These are phyloP conservation scores for Lasius platythorax DNA, from an alignment of 2,888 invertebrate species.

Conservation along the genomic window DNA sequence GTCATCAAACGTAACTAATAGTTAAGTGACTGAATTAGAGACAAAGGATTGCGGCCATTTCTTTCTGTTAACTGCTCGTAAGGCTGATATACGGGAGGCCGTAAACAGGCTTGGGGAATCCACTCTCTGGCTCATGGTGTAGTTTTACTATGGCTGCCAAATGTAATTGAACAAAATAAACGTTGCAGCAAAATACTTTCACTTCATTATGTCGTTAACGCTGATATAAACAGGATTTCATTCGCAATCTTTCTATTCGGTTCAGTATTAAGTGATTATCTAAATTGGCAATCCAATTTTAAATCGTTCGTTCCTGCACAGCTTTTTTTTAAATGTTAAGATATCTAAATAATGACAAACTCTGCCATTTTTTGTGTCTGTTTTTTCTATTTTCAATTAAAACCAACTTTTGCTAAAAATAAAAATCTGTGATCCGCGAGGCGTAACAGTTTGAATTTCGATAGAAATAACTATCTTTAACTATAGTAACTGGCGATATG, in stretches of 20 bases:
- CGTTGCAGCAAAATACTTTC: conserved; percentile 69
- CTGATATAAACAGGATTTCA: conserved; percentile 19
- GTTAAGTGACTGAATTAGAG: conserved; percentile 74
- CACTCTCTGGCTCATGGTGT: conserved; percentile 55
- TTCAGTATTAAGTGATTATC: conserved; percentile 19
- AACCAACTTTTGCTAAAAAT: not conserved
- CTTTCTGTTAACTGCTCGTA: conserved; percentile 76
- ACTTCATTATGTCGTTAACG: conserved; percentile 59
- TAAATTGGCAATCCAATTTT: conserved; percentile 10
- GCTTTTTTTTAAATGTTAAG: not conserved
- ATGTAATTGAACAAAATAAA: conserved; percentile 75
- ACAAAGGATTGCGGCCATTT: conserved; percentile 74
- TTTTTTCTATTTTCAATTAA: not conserved
- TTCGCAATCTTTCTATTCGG: conserved; percentile 23
- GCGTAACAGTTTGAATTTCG: not conserved
- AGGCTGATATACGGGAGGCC: conserved; percentile 70
- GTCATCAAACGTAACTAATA: conserved; percentile 60
- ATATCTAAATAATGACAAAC: not conserved
- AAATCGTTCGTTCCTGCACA: not conserved
- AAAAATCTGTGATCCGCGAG: not conserved
- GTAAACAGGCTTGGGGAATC: conserved; percentile 70
- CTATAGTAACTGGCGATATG: not conserved
- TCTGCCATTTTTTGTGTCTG: not conserved
- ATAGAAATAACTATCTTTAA: not conserved
- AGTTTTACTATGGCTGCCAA: conserved; percentile 72